Evolutionary conservation across 1,140 invertebrate species (phyloP).

Genomic region (Polypedilum vanderplanki): DNA sequence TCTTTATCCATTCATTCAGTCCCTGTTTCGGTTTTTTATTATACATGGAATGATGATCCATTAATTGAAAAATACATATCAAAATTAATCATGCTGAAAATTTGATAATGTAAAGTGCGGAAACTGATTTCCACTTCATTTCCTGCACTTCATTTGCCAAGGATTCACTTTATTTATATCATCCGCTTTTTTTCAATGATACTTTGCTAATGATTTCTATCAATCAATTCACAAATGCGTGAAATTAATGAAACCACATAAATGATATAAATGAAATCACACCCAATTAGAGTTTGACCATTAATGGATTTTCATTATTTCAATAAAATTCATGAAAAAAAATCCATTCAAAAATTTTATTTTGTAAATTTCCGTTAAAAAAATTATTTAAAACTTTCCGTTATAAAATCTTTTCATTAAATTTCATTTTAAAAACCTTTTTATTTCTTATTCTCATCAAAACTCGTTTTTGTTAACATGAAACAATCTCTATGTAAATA

Average conservation of each 20-base stretch:
- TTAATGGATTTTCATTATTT: no score
- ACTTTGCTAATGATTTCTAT: not conserved
- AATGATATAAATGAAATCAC: no score
- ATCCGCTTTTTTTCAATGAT: not conserved
- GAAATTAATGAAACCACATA: not conserved
- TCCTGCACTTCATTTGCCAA: not conserved
- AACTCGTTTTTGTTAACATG: no score
- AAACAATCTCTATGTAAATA: no score
- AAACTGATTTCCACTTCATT: not conserved
- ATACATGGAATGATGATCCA: not conserved
- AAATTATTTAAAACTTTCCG: no score
- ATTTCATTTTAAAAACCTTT: no score
- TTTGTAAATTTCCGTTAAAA: no score
- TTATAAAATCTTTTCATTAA: no score
- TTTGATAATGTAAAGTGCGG: conserved; percentile 13
- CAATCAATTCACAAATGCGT: conserved; percentile 5
- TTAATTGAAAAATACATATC: not conserved
- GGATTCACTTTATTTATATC: not conserved
- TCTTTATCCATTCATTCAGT: not conserved
- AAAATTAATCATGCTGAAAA: conserved; percentile 20
- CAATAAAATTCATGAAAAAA: no score
- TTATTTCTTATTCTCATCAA: no score
- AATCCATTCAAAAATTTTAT: no score
- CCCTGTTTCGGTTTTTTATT: not conserved
- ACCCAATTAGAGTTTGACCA: no score